Evolutionary conservation across 2,113 vertebrate species (phyloP).

Genomic region (Saccopteryx leptura): DNA sequence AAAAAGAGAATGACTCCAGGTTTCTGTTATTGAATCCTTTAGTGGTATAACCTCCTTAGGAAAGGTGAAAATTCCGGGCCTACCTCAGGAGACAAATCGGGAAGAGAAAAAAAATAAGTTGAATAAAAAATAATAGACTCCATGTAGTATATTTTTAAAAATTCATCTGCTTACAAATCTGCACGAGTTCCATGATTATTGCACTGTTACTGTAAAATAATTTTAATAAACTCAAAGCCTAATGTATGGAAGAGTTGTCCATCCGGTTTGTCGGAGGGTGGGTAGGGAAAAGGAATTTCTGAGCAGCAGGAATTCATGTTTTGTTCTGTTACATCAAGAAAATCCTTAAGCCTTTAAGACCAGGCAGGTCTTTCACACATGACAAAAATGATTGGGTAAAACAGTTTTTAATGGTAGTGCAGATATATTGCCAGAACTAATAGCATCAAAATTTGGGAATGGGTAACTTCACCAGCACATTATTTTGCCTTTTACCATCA

Average conservation of each 20-base stretch:
- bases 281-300: neutral
- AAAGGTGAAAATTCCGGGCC: neutral
- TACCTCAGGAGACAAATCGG: neutral
- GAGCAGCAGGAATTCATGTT: neutral
- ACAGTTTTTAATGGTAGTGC: neutral
- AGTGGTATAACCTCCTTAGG: neutral
- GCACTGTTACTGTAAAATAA: neutral
- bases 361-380: neutral
- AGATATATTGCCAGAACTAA: neutral
- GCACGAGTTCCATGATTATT: neutral
- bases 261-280: neutral
- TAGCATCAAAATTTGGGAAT: neutral
- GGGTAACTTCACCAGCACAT: neutral
- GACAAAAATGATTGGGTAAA: slow-evolving; percentile 14
- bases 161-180: neutral
- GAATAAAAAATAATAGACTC: neutral
- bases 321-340: neutral
- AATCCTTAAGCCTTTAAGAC: neutral
- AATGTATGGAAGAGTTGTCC: neutral
- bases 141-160: neutral
- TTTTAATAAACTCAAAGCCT: neutral
- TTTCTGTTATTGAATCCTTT: slow-evolving; percentile 34
- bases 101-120: neutral
- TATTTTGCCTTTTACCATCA: neutral
- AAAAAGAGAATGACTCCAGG: neutral